A percentile compares a stretch with the other conserved stretches of the same genome.
Conservation (phyloP, 1,140 invertebrate species). For the Eubasilissa regina region DNA sequence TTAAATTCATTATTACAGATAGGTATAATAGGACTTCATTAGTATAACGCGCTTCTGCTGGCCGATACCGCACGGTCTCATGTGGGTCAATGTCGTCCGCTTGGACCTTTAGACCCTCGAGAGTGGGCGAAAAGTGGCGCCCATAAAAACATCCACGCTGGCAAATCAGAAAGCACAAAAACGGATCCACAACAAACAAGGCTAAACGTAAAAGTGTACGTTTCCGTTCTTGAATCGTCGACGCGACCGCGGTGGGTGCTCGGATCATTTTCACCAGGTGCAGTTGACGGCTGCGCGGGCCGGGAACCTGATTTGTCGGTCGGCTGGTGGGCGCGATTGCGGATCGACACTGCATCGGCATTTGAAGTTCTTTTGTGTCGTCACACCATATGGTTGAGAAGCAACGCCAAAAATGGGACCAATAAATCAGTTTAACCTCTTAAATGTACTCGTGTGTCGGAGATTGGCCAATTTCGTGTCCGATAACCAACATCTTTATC, state of each 20-base stretch:
- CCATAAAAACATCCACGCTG: not conserved
- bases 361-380: not conserved
- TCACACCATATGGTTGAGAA: constrained; percentile 1
- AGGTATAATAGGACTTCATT: not conserved
- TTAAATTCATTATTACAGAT: too few species aligned
- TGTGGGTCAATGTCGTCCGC: constrained; percentile 2
- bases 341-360: not conserved
- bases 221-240: too few species aligned
- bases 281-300: too few species aligned
- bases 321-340: constrained; percentile 18
- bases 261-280: too few species aligned
- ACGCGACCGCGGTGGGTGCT: too few species aligned
- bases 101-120: not conserved
- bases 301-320: too few species aligned
- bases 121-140: not conserved
- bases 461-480: too few species aligned
- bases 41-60: not conserved
- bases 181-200: too few species aligned
- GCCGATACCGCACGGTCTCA: not conserved
- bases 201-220: too few species aligned
- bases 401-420: constrained; percentile 1
- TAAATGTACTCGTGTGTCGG: too few species aligned
- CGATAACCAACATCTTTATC: too few species aligned
- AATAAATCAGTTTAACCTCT: not conserved
- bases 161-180: not conserved